These are phyloP conservation scores for Parazoanthus darwini DNA, from an alignment of 92 coral and sea anemone genomes.

Conservation along the genomic window DNA sequence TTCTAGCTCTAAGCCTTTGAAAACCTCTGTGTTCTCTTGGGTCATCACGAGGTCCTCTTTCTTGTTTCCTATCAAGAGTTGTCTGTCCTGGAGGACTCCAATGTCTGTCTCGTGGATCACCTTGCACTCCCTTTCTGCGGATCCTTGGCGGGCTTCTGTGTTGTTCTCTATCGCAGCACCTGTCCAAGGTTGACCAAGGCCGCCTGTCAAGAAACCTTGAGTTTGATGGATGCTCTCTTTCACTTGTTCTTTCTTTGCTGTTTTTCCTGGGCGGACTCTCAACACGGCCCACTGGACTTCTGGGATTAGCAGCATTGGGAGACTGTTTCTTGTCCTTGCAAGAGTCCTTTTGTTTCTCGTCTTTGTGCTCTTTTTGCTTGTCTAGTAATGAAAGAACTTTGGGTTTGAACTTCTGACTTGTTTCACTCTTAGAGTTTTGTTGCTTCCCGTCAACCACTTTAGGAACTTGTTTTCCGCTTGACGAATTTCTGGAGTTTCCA, in stretches of 20 bases:
- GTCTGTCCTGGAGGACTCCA: not conserved
- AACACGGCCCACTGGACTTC: not conserved
- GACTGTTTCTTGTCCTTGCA: not conserved
- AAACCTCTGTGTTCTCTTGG: not conserved
- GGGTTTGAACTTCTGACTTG: not conserved
- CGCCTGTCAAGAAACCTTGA: not conserved
- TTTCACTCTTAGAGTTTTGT: not conserved
- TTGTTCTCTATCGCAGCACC: not conserved
- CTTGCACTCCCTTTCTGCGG: not conserved
- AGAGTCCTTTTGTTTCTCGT: not conserved
- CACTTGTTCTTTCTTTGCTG: not conserved
- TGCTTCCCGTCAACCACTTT: not conserved
- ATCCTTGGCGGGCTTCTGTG: conserved; percentile 6
- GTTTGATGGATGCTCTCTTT: conserved; percentile 2
- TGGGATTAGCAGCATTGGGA: not conserved
- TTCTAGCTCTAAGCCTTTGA: not conserved
- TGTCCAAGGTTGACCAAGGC: not conserved
- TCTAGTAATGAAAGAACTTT: not conserved
- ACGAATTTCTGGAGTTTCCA: not conserved
- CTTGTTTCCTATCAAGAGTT: not conserved
- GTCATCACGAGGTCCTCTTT: conserved; percentile 5
- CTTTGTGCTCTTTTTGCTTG: not conserved
- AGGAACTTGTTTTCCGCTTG: not conserved
- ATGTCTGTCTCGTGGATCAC: conserved; percentile 2
- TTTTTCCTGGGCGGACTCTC: not conserved